phyloP scores from a whole-genome alignment of 1,140 invertebrate species.

The Cotesia vestalis region DNA sequence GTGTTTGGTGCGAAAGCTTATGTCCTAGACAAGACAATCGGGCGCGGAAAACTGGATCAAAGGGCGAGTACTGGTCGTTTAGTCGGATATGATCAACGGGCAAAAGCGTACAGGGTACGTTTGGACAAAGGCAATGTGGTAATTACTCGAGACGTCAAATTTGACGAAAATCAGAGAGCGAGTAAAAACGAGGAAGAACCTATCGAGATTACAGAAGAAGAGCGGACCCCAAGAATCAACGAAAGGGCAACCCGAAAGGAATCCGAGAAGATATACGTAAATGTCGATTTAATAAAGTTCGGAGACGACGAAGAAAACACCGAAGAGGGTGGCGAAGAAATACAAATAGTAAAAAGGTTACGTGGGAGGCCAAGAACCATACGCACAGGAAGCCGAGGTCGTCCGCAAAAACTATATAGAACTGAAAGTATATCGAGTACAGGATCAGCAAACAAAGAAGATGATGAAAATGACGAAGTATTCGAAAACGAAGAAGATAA shows the following conservation, averaged over 20 bases:
- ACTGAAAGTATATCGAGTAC: neutral
- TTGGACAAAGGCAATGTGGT: too few species aligned
- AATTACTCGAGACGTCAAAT: too few species aligned
- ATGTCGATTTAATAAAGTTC: conserved; percentile 13
- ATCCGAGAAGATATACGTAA: conserved; percentile 2
- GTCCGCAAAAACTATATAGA: neutral
- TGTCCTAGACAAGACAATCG: too few species aligned
- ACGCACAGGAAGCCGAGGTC: conserved; percentile 8
- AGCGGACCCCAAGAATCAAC: neutral
- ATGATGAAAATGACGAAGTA: neutral
- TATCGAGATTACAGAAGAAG: neutral
- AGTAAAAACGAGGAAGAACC: too few species aligned
- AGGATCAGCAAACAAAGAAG: neutral
- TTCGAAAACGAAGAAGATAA: too few species aligned
- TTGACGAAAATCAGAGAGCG: too few species aligned
- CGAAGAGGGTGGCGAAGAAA: neutral
- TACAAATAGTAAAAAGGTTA: conserved; percentile 6
- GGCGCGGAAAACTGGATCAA: too few species aligned
- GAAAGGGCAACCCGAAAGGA: neutral
- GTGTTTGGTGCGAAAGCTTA: too few species aligned
- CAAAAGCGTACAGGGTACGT: too few species aligned
- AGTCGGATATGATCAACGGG: too few species aligned
- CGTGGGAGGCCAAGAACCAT: neutral
- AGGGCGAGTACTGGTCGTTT: too few species aligned
- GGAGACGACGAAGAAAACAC: conserved; percentile 3